These are phyloP conservation scores for Holothuria leucospilota DNA, from an alignment of 53 echinoderm and acorn worm genomes.

Conservation along the genomic window DNA sequence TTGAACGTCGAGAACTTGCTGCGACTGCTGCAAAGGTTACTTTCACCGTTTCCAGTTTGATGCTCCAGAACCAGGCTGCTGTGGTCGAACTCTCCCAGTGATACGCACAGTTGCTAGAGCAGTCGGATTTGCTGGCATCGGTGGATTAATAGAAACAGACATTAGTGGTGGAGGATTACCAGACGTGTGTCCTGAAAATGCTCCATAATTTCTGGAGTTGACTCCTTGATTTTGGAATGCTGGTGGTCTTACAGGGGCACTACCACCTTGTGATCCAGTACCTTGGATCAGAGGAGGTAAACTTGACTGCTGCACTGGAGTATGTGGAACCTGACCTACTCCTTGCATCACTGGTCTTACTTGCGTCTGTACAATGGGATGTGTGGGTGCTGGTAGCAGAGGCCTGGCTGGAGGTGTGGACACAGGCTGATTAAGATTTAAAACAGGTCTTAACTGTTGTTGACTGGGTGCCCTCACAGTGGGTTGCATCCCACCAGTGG, in stretches of 20 bases:
- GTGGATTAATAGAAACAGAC: conserved; percentile 48
- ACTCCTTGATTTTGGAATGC: not conserved
- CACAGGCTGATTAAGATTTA: conserved; percentile 47
- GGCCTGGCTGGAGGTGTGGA: conserved; percentile 49
- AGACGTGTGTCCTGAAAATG: conserved; percentile 2
- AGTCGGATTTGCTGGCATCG: conserved; percentile 36
- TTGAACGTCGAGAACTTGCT: not conserved
- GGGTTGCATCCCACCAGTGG: conserved; percentile 52
- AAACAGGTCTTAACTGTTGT: conserved; percentile 47
- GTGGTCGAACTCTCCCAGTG: conserved; percentile 70
- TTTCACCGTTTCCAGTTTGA: conserved; percentile 45
- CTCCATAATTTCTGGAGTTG: not conserved
- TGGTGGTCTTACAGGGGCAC: conserved; percentile 4
- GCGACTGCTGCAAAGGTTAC: not conserved
- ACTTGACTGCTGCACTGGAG: conserved; percentile 20
- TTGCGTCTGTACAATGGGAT: conserved; percentile 34
- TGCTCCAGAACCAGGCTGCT: conserved; percentile 58
- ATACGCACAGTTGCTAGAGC: conserved; percentile 91
- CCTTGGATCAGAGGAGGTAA: conserved; percentile 18
- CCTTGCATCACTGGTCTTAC: conserved; percentile 31
- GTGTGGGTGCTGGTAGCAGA: conserved; percentile 52
- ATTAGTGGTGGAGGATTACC: conserved; percentile 52
- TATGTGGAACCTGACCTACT: conserved; percentile 26
- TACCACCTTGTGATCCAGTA: conserved; percentile 28
- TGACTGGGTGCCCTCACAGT: conserved; percentile 23